phyloP scores from a whole-genome alignment of 2,888 invertebrate genomes.

The Danaus chrysippus region DNA sequence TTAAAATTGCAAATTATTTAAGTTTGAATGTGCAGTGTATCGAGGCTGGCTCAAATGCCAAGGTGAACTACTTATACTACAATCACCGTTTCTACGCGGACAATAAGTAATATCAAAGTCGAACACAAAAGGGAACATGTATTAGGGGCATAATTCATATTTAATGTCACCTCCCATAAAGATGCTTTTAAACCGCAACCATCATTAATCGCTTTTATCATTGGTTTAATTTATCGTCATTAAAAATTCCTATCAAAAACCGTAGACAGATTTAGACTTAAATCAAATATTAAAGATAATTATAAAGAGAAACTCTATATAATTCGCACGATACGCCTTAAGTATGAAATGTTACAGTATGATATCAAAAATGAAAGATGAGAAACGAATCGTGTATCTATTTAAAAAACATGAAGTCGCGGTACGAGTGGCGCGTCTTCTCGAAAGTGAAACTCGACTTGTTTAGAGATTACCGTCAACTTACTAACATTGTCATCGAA shows the following conservation, averaged over 20 bases:
- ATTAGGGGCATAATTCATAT: neutral
- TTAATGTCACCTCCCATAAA: neutral
- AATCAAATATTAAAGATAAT: no score
- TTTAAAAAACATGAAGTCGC: conserved; percentile 54
- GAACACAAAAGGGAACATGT: conserved; percentile 12
- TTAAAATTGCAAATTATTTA: conserved; percentile 28
- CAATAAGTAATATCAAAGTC: conserved; percentile 35
- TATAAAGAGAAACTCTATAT: no score
- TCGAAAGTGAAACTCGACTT: conserved; percentile 67
- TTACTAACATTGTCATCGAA: conserved; percentile 9
- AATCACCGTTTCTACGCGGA: conserved; percentile 48
- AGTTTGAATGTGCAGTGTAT: conserved; percentile 28
- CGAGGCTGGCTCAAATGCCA: conserved; percentile 59
- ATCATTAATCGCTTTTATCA: no score
- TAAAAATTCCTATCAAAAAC: no score
- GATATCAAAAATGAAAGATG: conserved; percentile 1
- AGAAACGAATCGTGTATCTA: conserved; percentile 23
- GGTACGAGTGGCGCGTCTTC: conserved; percentile 45
- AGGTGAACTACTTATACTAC: conserved; percentile 61
- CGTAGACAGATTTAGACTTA: no score
- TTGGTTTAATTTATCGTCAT: no score
- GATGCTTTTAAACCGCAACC: no score
- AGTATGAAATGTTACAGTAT: neutral
- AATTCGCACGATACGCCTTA: neutral
- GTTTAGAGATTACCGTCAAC: conserved; percentile 49